Base-by-base conservation (phyloP, 2,113 vertebrate genomes). In the Onychostoma macrolepis region DNA sequence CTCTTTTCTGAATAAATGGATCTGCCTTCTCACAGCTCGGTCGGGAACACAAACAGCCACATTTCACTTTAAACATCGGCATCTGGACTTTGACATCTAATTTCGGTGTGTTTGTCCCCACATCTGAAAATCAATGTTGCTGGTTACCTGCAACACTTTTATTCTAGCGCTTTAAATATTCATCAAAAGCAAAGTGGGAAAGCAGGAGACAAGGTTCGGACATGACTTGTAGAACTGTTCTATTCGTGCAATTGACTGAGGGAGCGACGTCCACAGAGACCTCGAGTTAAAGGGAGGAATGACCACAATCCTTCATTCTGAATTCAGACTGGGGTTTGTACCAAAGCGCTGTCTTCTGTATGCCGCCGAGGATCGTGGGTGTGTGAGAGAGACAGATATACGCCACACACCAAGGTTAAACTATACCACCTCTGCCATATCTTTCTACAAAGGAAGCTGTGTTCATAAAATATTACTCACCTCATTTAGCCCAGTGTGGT, bases 141-240 rank as follows among this genome's bases (percentile, higher is more conserved):
- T 41, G 53, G 53, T 89, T 86, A 79, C 84, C 75, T 87, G 65
- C 85, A 82, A 89, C 38, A 58, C 65, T 65, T 67, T 88, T 81
- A 89, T 88, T 90, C 48, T 41, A 11, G 67, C 30, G 24, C 67
- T 86, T 90, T 85, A 89, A 91, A 90, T 90, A 90, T 90, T 90
- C 81, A 91, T 90, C 86, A 89, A 86, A 87, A 87, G 72, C 76
- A 36, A 33, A 76, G 72, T 41, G 15, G 76, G 28, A 75, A 41
- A 48, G 71, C 84, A 80, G 43, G 84, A 75, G 17, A 81, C 17
- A 79, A 85, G 45, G 65, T 80, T 87, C 43, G 78, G 74, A 75
- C 84, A 82, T 48, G 69, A 87, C 78, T 87, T 75, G 63, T 85
- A 61, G 72, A 88, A 86, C 48, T 75, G 38, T 56, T 77, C 71